Evolutionary conservation across 2,113 vertebrate species (phyloP), one percentile per base, ranked within the genome.

Genomic region (Lates calcarifer): DNA sequence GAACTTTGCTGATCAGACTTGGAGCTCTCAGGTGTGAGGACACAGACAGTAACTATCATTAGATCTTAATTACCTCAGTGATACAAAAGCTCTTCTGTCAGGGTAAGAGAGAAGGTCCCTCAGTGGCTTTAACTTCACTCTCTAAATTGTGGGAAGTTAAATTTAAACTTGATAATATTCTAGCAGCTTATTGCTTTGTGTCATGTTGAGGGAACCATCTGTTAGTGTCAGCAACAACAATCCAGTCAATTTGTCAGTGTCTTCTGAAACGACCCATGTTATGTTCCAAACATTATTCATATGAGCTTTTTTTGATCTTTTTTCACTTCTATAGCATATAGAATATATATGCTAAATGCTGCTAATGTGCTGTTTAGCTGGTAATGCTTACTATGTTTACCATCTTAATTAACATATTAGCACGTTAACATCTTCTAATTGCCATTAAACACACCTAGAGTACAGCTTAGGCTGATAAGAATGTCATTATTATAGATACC

Each of bases 41-140:
- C 24, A 64, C 33, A 45, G 29, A 35, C 14, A 26, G 37, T 61
- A 65, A 17, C 65, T 47, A 76, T 39, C 22, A 55, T 65, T 68
- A 13, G 56, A 69, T 83, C 14, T 35, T 83, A 68, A 85, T 74
- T 49, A 68, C 37, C 69, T 65, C 33, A 71, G n/a, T 77, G 39
- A 74, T 47, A 51, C 24, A 60, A 65, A 72, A 70, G 20, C 31
- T 15, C 20, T 15, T 22, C 51, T 35, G 41, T 65, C 29, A 41
- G 62, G 29, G 43, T 49, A 55, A 57, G 28, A 53, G n/a, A 58
- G 61, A 13, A 31, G 2, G 22, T 72, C 35, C 35, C 68, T 74
- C 62, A 5, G 28, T 22, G 12, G 53, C 17, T 49, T 71, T 41
- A 31, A 33, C 28, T 56, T 28, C 8, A 45, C 28, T 33, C 11